Conservation (phyloP, 2,113 vertebrate genomes). For the Tylochromis polylepis region DNA sequence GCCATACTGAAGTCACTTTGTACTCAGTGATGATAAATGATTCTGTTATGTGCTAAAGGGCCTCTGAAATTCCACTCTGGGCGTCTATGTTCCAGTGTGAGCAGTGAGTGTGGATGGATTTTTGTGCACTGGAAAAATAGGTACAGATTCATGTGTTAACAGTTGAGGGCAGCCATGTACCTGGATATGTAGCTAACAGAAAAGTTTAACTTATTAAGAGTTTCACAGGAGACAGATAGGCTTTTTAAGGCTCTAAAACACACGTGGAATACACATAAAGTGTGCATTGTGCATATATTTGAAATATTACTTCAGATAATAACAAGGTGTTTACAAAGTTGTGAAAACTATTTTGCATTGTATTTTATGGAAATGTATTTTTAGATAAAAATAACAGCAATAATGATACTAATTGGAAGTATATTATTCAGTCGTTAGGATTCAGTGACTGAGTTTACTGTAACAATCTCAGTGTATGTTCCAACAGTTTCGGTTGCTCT, state of each 20-base stretch:
- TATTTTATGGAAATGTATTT: slow-evolving; percentile 52
- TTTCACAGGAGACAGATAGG: not conserved
- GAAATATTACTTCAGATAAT: not conserved
- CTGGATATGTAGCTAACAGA: slow-evolving; percentile 12
- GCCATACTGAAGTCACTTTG: slow-evolving; percentile 47
- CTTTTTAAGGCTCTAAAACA: not conserved
- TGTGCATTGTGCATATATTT: slow-evolving; percentile 41
- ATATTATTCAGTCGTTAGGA: not conserved
- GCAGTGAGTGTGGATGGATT: slow-evolving; percentile 1
- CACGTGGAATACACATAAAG: not conserved
- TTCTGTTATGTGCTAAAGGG: slow-evolving; percentile 29
- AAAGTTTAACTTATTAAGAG: slow-evolving; percentile 34
- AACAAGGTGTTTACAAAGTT: slow-evolving; percentile 52
- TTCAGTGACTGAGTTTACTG: slow-evolving; percentile 1
- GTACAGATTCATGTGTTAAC: slow-evolving; percentile 24
- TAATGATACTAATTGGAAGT: slow-evolving; percentile 17
- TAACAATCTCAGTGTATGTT: slow-evolving; percentile 8
- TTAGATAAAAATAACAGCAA: slow-evolving; percentile 40
- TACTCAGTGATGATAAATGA: slow-evolving; percentile 36
- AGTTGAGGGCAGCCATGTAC: not conserved
- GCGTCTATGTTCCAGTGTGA: slow-evolving; percentile 14
- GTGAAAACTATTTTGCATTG: slow-evolving; percentile 43
- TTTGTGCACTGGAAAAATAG: slow-evolving; percentile 39
- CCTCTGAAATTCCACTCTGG: slow-evolving; percentile 34
- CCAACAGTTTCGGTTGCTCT: not conserved